Evolutionary conservation across 2,888 invertebrate genomes (phyloP), one percentile per base, ranked within the genome.

Genomic region (Platycheirus albimanus): DNA sequence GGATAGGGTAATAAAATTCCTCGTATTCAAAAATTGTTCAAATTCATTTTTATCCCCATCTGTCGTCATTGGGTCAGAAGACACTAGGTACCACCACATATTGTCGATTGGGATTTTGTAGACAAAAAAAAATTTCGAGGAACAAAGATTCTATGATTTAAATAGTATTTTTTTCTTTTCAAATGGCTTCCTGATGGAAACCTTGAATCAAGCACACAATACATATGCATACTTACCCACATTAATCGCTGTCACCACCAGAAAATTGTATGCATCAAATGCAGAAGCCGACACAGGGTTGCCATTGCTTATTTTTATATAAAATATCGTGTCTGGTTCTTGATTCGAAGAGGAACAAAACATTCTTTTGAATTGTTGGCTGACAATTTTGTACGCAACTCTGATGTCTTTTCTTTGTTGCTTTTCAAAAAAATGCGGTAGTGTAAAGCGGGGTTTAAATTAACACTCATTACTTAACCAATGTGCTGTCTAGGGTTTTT

Each of bases 191-290:
- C 63, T 66, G 30, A 2, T 10, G 1, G 17, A 76, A 76, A 20
- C 80, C 80, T 80, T 81, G 76, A 81, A 58, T 51, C 10, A 56
- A 51, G 33, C 70, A 64, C 80, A 80, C 49, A 64, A 51, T 63
- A 64, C 17, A 75, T 49, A 79, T 69, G 64, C 63, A 61, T 52
- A 45, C 20, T 19, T 20, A 45, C 3, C 20, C 24, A 43, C 13
- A 41, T 56, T 38, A 56, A 24, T 38, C 38, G 56, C 13, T 20
- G 51, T 28, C 24, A 33, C 41, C 45, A 52, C 58, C 45, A 52
- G 28, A 70, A 76, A 63, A 58, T 30, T 56, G 41, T 70, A 17
- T 51, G 36, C 76, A 80, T 56, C 63, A 49, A 58, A 69, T 70
- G 20, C 38, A 69, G 69, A 70, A 41, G 47, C 11, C 3, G 3